A percentile compares a stretch with the other conserved stretches of the same genome.
Evolutionary conservation across 2,113 vertebrate genomes (phyloP).

Genomic region (Gymnogyps californianus): DNA sequence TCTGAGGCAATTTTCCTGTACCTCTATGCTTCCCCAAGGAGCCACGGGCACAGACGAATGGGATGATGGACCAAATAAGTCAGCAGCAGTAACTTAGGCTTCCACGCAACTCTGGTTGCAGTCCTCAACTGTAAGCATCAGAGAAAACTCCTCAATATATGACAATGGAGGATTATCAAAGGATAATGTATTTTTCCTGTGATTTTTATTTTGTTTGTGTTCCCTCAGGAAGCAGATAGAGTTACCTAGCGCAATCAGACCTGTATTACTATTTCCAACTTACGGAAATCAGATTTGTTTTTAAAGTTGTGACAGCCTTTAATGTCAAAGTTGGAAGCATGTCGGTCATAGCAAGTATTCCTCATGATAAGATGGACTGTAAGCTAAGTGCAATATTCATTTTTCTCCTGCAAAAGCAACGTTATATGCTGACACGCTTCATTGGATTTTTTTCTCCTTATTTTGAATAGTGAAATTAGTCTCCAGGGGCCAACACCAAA

Average conservation of each 20-base stretch:
- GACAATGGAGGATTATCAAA: background rate
- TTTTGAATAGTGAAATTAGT: background rate
- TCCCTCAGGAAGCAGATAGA: background rate
- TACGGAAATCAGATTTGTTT: background rate
- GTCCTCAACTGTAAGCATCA: background rate
- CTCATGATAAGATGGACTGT: background rate
- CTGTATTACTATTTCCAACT: background rate
- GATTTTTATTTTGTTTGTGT: background rate
- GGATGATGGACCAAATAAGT: background rate
- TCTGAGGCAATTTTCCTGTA: background rate
- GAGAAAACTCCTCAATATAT: background rate
- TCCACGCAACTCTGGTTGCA: background rate
- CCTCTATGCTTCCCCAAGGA: background rate
- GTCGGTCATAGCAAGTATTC: background rate
- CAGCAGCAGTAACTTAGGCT: background rate
- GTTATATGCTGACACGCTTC: background rate
- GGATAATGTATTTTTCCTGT: background rate
- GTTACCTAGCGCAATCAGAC: background rate
- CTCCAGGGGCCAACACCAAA: background rate
- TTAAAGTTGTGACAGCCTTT: background rate
- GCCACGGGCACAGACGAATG: accelerated
- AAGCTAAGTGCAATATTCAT: background rate
- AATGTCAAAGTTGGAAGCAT: background rate
- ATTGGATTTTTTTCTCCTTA: background rate
- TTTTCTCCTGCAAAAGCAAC: background rate